phyloP scores from a whole-genome alignment of 1,140 invertebrate genomes.

The Cylas formicarius region DNA sequence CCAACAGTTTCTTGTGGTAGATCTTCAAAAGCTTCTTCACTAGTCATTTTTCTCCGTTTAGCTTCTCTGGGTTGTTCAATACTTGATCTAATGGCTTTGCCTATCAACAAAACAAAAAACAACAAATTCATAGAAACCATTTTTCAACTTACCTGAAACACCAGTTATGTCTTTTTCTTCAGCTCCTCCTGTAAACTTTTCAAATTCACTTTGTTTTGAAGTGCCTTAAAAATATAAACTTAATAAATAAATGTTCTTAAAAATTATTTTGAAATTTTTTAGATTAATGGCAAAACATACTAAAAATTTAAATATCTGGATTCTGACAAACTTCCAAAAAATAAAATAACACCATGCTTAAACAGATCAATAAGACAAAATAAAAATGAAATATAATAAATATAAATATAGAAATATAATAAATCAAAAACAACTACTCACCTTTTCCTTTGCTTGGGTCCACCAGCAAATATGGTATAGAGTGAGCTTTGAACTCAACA shows the following conservation, averaged over 20 bases:
- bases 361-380: too few relatives aligned
- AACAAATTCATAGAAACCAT: not conserved
- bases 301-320: too few relatives aligned
- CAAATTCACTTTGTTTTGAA: slow-evolving; percentile 51
- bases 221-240: not conserved
- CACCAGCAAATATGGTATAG: slow-evolving; percentile 52
- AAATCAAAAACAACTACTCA: slow-evolving; percentile 13
- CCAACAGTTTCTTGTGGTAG: slow-evolving; percentile 62
- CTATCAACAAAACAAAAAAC: slow-evolving; percentile 4
- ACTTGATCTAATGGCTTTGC: slow-evolving; percentile 12
- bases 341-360: not conserved
- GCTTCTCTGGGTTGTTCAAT: slow-evolving; percentile 27
- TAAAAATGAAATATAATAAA: too few relatives aligned
- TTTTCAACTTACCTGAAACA: slow-evolving; percentile 33
- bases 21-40: slow-evolving; percentile 51
- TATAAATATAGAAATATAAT: too few relatives aligned
- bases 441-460: slow-evolving; percentile 27
- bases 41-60: slow-evolving; percentile 31
- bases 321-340: slow-evolving; percentile 3
- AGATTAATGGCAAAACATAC: too few relatives aligned
- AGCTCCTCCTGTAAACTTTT: slow-evolving; percentile 54
- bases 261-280: too few relatives aligned
- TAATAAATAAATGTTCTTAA: too few relatives aligned
- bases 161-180: slow-evolving; percentile 60
- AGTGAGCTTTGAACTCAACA: slow-evolving; percentile 73